Evolutionary conservation across 1,140 invertebrate species (phyloP), one percentile per base, ranked within the genome.

Genomic region (Leptinotarsa defecta): DNA sequence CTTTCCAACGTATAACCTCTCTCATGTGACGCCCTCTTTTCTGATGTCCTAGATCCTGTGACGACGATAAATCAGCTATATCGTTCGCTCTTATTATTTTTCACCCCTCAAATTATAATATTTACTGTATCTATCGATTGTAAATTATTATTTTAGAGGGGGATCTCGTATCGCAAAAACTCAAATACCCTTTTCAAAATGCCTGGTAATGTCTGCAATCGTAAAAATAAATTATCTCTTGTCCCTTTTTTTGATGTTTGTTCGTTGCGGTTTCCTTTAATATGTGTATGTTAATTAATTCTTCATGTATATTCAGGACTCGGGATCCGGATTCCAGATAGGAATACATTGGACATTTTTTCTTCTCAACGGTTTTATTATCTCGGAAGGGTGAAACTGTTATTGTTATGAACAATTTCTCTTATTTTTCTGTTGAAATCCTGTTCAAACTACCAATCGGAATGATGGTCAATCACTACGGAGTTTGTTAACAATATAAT

Each of bases 1-100:
- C 34, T 11, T 43, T 43, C 8, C 34, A 43, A 43, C 8, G 11
- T 43, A 43, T 43, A 43, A 43, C 34, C 34, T 43, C 34, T 43
- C 52, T 57, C 52, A 43, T 57, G 17, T 57, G 52, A 57, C 52
- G 52, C 52, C n/a, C 52, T 57, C 15, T 15, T 57, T 57, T 6
- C 52, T 57, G 52, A 57, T 17, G 15, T 57, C n/a, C n/a, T 19
- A 15, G n/a, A 57, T 19, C 52, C 72, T 67, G 63, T 62, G 74
- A 76, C 78, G 52, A 73, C 78, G 74, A 81, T 81, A 81, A 81
- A 81, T 81, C 80, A 81, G 76, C 76, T 76, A 77, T 48, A 76
- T 72, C 62, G 71, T 79, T 80, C 78, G 76, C 76, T 75, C 73
- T 78, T 78, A 80, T 78, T 80, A 80, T 78, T 76, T 74, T 76